Evolutionary conservation across 2,888 invertebrate species (phyloP).

Genomic region (Drosophila kanekoi): DNA sequence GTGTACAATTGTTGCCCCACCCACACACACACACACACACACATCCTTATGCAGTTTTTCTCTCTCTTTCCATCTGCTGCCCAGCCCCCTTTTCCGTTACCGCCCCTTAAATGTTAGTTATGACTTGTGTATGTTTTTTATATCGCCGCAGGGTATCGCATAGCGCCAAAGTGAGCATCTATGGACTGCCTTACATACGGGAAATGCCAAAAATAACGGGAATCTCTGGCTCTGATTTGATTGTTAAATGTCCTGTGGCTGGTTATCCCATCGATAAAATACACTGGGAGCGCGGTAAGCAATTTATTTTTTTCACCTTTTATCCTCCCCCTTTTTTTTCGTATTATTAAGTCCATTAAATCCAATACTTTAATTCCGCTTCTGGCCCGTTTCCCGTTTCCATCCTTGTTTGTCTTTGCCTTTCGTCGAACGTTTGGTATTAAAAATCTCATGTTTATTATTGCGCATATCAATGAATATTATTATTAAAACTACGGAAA

Average conservation of each 20-base stretch:
- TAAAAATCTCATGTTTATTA: conserved; percentile 69
- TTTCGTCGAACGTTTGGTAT: conserved; percentile 56
- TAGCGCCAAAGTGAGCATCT: conserved; percentile 94
- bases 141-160: conserved; percentile 87
- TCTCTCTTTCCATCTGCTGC: too few relatives aligned
- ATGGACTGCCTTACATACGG: conserved; percentile 93
- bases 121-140: conserved; percentile 52
- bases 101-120: conserved; percentile 52
- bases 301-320: conserved; percentile 1
- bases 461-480: conserved; percentile 69
- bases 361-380: conserved; percentile 23
- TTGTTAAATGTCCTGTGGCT: conserved; percentile 95
- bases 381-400: conserved; percentile 22
- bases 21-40: not conserved
- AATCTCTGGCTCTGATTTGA: conserved; percentile 92
- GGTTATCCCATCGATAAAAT: conserved; percentile 95
- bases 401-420: conserved; percentile 47
- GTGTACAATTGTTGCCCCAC: conserved; percentile 37
- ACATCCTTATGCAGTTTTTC: conserved; percentile 3
- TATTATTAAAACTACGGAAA: conserved; percentile 61
- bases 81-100: not conserved
- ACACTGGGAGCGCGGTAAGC: conserved; percentile 95
- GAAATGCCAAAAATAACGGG: conserved; percentile 95
- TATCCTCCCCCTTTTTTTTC: not conserved
- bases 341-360: conserved; percentile 15